Evolutionary conservation across 2,888 invertebrate genomes (phyloP).

Genomic region (Adineta ricciae): DNA sequence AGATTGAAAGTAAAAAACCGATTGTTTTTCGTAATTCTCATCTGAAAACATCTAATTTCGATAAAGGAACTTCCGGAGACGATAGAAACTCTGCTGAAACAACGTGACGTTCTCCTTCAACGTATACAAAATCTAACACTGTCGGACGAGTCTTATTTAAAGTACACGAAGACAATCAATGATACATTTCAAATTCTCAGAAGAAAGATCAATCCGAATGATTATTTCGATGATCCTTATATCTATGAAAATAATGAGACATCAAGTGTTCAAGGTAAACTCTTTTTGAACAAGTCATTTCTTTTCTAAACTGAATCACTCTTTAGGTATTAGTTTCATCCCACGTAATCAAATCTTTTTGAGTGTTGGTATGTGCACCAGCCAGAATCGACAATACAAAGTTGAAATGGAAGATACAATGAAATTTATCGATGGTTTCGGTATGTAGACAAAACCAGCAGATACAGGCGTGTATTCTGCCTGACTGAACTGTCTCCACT

Average conservation of each 20-base stretch:
- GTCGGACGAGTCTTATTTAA: neutral
- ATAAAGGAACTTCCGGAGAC: neutral
- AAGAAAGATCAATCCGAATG: neutral
- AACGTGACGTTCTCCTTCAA: conserved; percentile 14
- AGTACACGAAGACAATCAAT: neutral
- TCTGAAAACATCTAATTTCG: no score
- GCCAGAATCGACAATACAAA: conserved; percentile 21
- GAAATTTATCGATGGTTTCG: conserved; percentile 26
- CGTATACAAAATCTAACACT: neutral
- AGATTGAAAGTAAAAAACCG: conserved; percentile 2
- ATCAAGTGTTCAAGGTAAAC: neutral
- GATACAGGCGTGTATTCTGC: no score
- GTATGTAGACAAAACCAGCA: conserved; percentile 18
- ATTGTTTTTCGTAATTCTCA: neutral
- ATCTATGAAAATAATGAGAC: neutral
- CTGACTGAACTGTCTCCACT: no score
- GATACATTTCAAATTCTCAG: conserved; percentile 3
- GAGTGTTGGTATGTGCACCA: conserved; percentile 27
- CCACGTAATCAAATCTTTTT: conserved; percentile 22
- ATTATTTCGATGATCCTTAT: neutral
- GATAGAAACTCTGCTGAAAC: neutral
- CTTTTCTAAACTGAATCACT: neutral
- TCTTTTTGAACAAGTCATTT: neutral
- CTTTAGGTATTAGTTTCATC: conserved; percentile 25
- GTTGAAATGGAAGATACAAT: conserved; percentile 29